Base-by-base conservation (phyloP, 2,113 vertebrate genomes). In the Turdus rufiventris region DNA sequence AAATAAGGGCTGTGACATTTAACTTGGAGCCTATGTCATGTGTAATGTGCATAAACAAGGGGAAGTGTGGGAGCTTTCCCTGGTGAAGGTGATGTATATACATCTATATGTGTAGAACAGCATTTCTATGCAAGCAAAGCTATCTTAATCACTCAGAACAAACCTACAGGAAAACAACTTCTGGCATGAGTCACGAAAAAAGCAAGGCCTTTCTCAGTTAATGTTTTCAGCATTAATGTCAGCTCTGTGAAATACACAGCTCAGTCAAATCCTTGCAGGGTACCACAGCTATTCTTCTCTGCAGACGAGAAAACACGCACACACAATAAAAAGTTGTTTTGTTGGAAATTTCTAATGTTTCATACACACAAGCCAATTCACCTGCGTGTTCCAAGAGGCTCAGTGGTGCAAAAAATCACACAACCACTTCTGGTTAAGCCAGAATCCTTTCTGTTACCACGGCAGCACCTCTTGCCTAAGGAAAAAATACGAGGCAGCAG, bases 121-220 rank as follows among this genome's bases (percentile, higher is more conserved):
- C 67, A 78, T 89, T 86, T 91, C 58, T 42, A 43, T 76, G 73
- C 71, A 79, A 91, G 63, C 40, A 78, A 85, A 67, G 57, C 83
- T 53, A 47, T 60, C 79, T 67, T 80, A 47, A 92, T 71, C 79
- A 92, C 62, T 71, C 92, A 67, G 89, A 84, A 57, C 68, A 92
- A 87, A 85, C 80, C 80, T 85, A 91, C 82, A 70, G 72, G 33
- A 91, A 88, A 95, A 94, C 71, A 88, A 80, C 42, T 78, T 89
- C n/a, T 47, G 57, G 70, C 6, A 7, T 85, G 83, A 94, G 73
- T 96, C 91, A 94, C 24, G 25, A 90, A 71, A 50, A 92, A 94
- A 67, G 43, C 45, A 33, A 81, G 90, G 96, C 68, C 90, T 86
- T 56, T 78, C 45, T 18, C 36, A 86, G 82, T 95, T 88, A 93